These are phyloP conservation scores for pig (Sus scrofa) DNA, from an alignment of 2,113 vertebrate species.

Conservation along the genomic window DNA sequence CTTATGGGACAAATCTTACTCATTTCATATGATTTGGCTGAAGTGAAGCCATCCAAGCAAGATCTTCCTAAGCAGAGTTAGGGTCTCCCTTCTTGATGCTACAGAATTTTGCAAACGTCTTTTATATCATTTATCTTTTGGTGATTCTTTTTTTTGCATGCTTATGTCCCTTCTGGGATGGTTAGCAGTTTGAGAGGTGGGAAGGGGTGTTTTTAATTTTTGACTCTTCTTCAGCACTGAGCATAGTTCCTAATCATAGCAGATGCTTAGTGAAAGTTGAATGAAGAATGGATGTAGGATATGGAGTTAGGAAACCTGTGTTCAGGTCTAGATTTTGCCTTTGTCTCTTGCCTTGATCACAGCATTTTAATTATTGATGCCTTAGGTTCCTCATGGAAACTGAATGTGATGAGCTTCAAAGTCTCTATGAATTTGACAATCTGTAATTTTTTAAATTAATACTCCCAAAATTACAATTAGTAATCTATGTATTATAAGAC, in stretches of 20 bases:
- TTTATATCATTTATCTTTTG: neutral
- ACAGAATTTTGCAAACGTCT: neutral
- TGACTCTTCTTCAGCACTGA: neutral
- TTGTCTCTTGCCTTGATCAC: neutral
- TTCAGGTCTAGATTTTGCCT: neutral
- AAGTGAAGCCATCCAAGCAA: neutral
- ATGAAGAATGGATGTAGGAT: neutral
- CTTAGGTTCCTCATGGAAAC: neutral
- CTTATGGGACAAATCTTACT: neutral
- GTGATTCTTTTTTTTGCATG: neutral
- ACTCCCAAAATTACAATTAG: neutral
- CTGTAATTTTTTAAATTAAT: slow-evolving; percentile 16
- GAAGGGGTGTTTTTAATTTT: neutral
- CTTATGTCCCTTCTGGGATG: neutral
- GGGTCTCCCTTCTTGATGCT: neutral
- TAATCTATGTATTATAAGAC: neutral
- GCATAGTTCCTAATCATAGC: neutral
- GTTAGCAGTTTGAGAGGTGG: neutral
- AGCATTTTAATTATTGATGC: neutral
- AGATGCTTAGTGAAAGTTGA: neutral
- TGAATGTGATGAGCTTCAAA: neutral
- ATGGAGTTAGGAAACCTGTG: neutral
- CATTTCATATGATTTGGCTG: neutral
- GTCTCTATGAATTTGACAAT: slow-evolving; percentile 26
- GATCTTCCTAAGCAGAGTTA: neutral